These are phyloP conservation scores for Aethina tumida DNA, from an alignment of 1,140 invertebrate species.

Conservation along the genomic window DNA sequence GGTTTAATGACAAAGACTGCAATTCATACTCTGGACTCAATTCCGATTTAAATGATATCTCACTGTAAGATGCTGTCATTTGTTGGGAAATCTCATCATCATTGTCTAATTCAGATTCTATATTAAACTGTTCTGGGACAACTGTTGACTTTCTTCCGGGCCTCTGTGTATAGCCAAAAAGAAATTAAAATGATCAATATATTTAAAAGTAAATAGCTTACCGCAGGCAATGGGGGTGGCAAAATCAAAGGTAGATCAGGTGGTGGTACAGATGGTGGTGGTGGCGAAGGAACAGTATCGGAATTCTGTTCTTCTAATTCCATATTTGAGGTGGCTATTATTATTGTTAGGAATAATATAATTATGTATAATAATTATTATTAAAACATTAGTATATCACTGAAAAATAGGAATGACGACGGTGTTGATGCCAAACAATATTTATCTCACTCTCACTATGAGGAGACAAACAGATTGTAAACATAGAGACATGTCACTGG, in stretches of 20 bases:
- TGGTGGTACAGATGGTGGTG: slow-evolving; percentile 13
- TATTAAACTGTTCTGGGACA: not conserved
- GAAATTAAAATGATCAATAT: no score
- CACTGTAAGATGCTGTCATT: slow-evolving; percentile 79
- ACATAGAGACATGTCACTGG: no score
- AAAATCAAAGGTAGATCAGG: no score
- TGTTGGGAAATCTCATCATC: slow-evolving; percentile 40
- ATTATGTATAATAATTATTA: not conserved
- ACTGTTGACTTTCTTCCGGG: no score
- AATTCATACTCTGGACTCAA: slow-evolving; percentile 41
- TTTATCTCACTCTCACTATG: no score
- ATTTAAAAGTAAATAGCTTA: no score
- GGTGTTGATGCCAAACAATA: no score
- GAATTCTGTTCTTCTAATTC: slow-evolving; percentile 15
- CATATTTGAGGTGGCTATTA: slow-evolving; percentile 1
- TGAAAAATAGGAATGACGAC: no score
- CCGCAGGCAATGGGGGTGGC: slow-evolving; percentile 15
- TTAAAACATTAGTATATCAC: no score
- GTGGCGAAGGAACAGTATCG: slow-evolving; percentile 8
- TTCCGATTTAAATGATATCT: slow-evolving; percentile 69
- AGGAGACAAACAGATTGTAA: no score
- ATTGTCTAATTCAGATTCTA: slow-evolving; percentile 15
- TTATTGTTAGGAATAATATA: slow-evolving; percentile 1
- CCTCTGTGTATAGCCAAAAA: no score
- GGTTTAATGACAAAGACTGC: no score